Evolutionary conservation across 2,888 invertebrate genomes (phyloP), one percentile per base, ranked within the genome.

Genomic region (Troilus luridus): DNA sequence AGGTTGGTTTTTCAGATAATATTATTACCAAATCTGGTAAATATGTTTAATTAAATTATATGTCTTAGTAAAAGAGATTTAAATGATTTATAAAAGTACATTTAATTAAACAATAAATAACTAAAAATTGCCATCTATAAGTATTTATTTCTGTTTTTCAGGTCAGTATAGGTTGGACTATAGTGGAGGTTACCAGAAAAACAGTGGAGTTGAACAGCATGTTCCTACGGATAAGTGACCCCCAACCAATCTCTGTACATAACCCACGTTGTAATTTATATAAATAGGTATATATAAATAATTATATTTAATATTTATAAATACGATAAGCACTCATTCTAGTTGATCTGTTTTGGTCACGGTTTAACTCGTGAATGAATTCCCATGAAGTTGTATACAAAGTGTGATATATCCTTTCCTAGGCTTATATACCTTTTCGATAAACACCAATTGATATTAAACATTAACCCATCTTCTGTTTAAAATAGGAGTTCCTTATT

Each of bases 141-240:
- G 24, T 58, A 88, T 58, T 60, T 88, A 64, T 59, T 89, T 92
- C 93, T 92, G 94, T 94, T 93, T 94, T 94, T 93, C 94, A 95
- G 95, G 94, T 92, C 94, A 94, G 93, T 95, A 94, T 93, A 94
- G 94, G 93, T 93, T 95, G 93, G 94, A 95, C 93, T 95, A 94
- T 93, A 93, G 94, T 93, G 93, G 94, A 93, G 94, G 94, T 93
- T 94, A 94, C 93, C 94, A 94, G 93, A 93, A 94, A 92, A 94
- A 94, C 93, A 90, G 58, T 90, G 90, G 91, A 64, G 72, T 91
- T 11, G 92, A 92, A 77, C 88, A 88, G 24, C 91, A 88, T 24
- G 91, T 88, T 88, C 72, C 88, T 59, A 93, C 94, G 93, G 94
- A 94, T 93, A 94, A 94, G 94, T 94, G 94, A 94, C 94, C 94